Base-by-base conservation (phyloP, 2,797 vertebrate species). In the Danio choprae region DNA sequence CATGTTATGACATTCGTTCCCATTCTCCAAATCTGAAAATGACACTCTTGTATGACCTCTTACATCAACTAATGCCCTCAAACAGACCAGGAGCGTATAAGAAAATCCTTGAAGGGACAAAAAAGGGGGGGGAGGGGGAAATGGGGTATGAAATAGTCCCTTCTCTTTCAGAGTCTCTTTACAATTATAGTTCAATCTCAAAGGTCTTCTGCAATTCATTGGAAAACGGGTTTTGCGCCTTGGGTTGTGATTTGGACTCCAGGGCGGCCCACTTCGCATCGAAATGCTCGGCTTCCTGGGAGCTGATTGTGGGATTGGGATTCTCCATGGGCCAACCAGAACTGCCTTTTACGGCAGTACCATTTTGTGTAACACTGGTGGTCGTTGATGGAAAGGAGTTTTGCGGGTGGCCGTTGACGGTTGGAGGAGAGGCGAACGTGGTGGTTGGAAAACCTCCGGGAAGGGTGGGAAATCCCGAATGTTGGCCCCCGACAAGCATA, bases 241-340 rank as follows among this genome's bases (percentile, higher is more conserved):
- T 92, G 16, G 90, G 81, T 0, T 91, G 84, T 0, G 94, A 87
- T 89, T 96, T 97, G 74, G 93, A 90, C 87, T 97, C 96, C 82
- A 98, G 88, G 0, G 96, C 96, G 0, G 95, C 96, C 96, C 96
- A 98, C 87, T 98, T 95, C 36, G 95, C 96, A 88, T 98, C 96
- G 11, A 98, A 98, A 67, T 94, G 95, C 80, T 97, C 96, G 1
- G 92, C 93, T 12, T 95, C 94, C 86, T 95, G 93, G 73, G 91
- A 87, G 1, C 89, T 87, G 2, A 43, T 13, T 22, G 82, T 63
- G 6, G 74, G 56, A 29, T 59, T 80, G 18, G 64, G 74, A 63
- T 89, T 91, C 85, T 94, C 94, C 40, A 92, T 89, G 0, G 94
- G 92, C 94, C 95, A 95, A 63, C 83, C 85, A 43, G 80, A 74